Evolutionary conservation across 2,797 vertebrate genomes (phyloP), one percentile per base, ranked within the genome.

Genomic region (Morus bassanus): DNA sequence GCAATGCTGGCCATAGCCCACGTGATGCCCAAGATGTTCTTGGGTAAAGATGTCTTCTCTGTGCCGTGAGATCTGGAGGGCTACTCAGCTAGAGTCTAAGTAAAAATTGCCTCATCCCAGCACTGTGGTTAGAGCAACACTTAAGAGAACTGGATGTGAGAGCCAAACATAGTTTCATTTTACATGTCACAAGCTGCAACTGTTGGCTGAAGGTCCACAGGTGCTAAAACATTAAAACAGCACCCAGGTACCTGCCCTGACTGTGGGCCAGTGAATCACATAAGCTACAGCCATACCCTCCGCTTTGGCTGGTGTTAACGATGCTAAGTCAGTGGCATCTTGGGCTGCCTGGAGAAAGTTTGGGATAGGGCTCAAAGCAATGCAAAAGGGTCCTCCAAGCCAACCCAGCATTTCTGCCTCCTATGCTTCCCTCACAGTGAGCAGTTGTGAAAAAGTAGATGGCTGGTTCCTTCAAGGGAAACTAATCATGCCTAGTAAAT

Each of bases 341-440:
- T 69, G 45, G 57, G 31, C 57, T 78, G 46, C 60, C 35, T 80
- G 78, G 18, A 91, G 27, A 51, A 76, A n/a, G 63, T 23, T 30
- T 41, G 50, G 18, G 30, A 43, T 22, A 30, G 23, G 28, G 7
- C 48, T 68, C 50, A 64, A 81, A 78, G 41, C n/a, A 73, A 50
- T 46, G 14, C 25, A 69, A 41, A 84, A 93, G 22, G 8, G 21
- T 48, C 23, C 48, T 91, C 48, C 37, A 31, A 83, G 48, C 5
- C 30, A 70, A 43, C 13, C 13, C 54, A 83, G 31, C 13, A 57
- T 76, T 85, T 83, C 51, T 93, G 16, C 27, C 25, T 93, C 60
- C 35, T 51, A 1, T 51, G 39, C 23, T 54, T 72, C n/a, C 15
- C 33, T 77, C 2, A 0, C 24, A 67, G 35, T 4, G 3, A 77